Conservation (phyloP, 2,888 invertebrate species). For the Cantharis rustica region DNA sequence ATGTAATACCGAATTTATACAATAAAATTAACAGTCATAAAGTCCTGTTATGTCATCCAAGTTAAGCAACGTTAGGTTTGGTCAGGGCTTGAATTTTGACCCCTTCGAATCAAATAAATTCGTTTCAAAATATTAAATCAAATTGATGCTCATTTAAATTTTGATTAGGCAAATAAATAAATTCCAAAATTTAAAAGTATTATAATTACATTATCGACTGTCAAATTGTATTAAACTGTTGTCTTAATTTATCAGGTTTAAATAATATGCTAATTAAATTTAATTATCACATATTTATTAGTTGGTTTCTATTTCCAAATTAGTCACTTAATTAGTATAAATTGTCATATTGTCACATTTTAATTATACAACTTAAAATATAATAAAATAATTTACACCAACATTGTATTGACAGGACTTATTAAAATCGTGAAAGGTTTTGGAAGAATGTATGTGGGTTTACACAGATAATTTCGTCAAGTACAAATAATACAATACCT, state of each 20-base stretch:
- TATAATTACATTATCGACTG: not conserved
- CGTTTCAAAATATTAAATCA: not conserved
- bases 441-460: not conserved
- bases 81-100: not conserved
- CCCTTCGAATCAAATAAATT: not conserved
- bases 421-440: not conserved
- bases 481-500: not conserved
- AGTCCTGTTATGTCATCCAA: not conserved
- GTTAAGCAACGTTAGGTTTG: not conserved
- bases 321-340: not conserved
- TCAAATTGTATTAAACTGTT: not conserved
- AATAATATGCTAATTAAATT: not conserved
- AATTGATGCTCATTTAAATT: not conserved
- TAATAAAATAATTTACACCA: not conserved
- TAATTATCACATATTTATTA: not conserved
- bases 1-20: not conserved
- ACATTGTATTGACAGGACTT: not conserved
- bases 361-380: not conserved
- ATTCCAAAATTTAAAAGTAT: not conserved
- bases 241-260: not conserved
- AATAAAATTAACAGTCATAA: not conserved
- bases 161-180: not conserved
- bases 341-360: not conserved
- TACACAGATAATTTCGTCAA: not conserved
- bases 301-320: not conserved